phyloP scores from a whole-genome alignment of 2,888 invertebrate genomes.

The Xestia c-nigrum region DNA sequence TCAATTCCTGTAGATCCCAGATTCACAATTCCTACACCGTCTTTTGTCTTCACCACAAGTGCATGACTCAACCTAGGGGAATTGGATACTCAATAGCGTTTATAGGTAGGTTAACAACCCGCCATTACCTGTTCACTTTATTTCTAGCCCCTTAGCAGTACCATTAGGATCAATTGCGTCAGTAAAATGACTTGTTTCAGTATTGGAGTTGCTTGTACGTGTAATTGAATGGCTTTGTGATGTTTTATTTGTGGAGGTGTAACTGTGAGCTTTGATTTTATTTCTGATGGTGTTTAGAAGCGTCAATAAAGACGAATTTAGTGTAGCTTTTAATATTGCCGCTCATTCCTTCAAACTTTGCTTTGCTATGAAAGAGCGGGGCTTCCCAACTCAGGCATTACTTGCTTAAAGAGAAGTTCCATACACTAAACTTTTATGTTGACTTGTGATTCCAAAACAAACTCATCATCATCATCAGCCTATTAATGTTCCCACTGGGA shows the following conservation, averaged over 20 bases:
- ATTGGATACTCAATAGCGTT: constrained; percentile 47
- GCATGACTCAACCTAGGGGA: constrained; percentile 52
- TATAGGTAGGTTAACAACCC: constrained; percentile 32
- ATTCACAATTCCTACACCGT: background rate
- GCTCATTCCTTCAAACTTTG: no score
- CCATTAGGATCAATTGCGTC: background rate
- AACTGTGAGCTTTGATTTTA: background rate
- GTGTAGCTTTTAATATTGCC: background rate
- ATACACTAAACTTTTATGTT: no score
- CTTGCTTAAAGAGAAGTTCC: no score
- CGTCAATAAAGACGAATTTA: background rate
- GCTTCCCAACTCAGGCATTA: no score
- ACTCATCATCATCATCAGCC: no score
- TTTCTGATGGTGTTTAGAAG: background rate
- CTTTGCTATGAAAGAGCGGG: no score
- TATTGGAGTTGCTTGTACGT: constrained; percentile 5
- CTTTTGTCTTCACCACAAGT: constrained; percentile 42
- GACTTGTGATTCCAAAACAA: no score
- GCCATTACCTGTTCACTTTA: constrained; percentile 39
- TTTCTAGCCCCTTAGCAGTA: constrained; percentile 4
- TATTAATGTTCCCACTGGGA: no score
- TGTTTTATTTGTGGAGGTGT: constrained; percentile 6
- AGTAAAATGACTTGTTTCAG: constrained; percentile 28
- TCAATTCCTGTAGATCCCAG: background rate
- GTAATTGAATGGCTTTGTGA: constrained; percentile 23